A percentile compares a stretch with the other conserved stretches of the same genome.
Conservation (phyloP, 92 coral and sea anemone genomes). For the Metridium senile region DNA sequence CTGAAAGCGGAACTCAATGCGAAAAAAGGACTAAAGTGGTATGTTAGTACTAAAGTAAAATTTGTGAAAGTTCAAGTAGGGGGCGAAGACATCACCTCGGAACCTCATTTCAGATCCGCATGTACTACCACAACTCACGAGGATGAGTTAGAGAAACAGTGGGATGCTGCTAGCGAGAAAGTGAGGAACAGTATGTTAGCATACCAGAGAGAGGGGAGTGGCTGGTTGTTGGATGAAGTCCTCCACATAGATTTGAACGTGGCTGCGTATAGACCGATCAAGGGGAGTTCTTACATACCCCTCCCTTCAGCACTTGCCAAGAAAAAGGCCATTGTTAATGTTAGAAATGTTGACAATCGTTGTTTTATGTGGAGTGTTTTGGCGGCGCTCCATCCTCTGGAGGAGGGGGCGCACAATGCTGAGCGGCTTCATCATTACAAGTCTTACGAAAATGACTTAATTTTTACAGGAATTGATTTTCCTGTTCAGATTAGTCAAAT, state of each 20-base stretch:
- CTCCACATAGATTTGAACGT: conserved; percentile 47
- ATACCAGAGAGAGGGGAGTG: conserved; percentile 57
- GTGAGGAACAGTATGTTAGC: conserved; percentile 10
- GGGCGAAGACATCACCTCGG: conserved; percentile 13
- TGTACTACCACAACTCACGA: conserved; percentile 6
- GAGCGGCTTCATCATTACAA: no score
- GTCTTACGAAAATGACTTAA: no score
- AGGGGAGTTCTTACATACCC: conserved; percentile 51
- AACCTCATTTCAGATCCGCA: conserved; percentile 23
- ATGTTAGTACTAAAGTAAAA: conserved; percentile 13
- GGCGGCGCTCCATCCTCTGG: no score
- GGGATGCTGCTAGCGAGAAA: background rate
- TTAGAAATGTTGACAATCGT: no score
- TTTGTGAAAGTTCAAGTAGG: conserved; percentile 17
- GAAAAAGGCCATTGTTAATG: no score
- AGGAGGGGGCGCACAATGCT: no score
- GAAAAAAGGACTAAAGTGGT: conserved; percentile 36
- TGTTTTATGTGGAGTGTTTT: no score
- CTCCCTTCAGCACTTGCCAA: conserved; percentile 32
- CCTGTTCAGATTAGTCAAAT: no score
- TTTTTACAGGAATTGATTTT: no score
- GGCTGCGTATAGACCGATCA: conserved; percentile 50
- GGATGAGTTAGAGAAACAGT: conserved; percentile 1
- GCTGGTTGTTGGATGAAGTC: conserved; percentile 45
- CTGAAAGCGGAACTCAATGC: background rate